phyloP scores from a whole-genome alignment of 2,113 vertebrate genomes.

The Eonycteris spelaea region DNA sequence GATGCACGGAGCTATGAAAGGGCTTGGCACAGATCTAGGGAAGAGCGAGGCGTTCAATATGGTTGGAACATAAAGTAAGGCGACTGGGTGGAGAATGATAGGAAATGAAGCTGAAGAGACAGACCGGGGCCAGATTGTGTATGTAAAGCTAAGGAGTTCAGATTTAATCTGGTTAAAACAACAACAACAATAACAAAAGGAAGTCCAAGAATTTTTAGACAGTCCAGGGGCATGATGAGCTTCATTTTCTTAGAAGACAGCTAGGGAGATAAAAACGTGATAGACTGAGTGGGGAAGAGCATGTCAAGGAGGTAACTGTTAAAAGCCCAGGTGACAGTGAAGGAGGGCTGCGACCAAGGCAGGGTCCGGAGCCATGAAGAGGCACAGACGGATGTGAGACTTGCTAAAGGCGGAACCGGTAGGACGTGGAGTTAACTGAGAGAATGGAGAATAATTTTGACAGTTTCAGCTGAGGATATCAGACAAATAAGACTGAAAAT shows the following conservation, averaged over 20 bases:
- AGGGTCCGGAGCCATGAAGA: too few species aligned
- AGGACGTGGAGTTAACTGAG: not conserved
- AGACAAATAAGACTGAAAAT: not conserved
- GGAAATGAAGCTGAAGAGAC: not conserved
- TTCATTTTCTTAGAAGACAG: not conserved
- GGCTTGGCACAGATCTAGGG: not conserved
- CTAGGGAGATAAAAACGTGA: not conserved
- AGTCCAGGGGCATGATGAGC: not conserved
- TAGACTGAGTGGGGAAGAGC: not conserved
- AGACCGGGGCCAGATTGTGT: not conserved
- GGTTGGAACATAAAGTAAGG: not conserved
- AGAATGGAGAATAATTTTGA: not conserved
- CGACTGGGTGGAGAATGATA: not conserved
- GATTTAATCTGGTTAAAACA: not conserved
- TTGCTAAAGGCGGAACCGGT: not conserved
- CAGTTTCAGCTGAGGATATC: not conserved
- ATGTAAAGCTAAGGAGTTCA: not conserved
- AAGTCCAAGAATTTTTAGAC: not conserved
- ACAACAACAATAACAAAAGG: not conserved
- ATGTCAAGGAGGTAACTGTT: not conserved
- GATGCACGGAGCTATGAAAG: not conserved
- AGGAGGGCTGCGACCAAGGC: not conserved
- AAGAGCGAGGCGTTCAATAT: accelerated
- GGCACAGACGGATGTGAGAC: not conserved
- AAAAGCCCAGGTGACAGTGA: not conserved